Evolutionary conservation across 2,113 vertebrate species (phyloP).

Genomic region (Podilymbus podiceps): DNA sequence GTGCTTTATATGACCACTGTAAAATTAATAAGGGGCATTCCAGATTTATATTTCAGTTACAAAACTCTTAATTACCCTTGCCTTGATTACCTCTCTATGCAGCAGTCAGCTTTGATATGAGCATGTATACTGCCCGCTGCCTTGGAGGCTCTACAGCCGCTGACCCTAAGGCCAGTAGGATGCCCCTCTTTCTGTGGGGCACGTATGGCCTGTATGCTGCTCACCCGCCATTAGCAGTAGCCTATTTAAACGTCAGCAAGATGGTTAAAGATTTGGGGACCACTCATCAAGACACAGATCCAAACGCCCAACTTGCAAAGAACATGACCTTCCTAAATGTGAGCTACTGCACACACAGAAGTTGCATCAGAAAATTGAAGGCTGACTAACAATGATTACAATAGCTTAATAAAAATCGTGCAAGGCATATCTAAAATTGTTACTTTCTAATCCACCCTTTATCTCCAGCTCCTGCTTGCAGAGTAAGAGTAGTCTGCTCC

Average conservation of each 20-base stretch:
- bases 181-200: not conserved
- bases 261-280: not conserved
- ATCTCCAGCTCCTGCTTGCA: not conserved
- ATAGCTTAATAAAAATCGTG: not conserved
- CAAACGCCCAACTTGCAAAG: not conserved
- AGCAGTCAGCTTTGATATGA: not conserved
- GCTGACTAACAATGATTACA: not conserved
- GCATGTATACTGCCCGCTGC: not conserved
- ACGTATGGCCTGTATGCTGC: accelerated
- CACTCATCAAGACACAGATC: accelerated
- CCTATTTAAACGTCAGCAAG: not conserved
- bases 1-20: not conserved
- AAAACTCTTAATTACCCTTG: not conserved
- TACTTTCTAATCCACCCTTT: not conserved
- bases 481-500: not conserved
- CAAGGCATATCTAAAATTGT: not conserved
- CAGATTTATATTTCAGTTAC: not conserved
- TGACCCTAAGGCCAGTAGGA: not conserved
- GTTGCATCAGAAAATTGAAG: not conserved
- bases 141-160: not conserved
- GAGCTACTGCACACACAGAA: not conserved
- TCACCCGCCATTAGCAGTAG: not conserved
- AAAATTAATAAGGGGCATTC: not conserved
- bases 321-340: not conserved
- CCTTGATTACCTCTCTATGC: not conserved